Evolutionary conservation across 2,797 vertebrate species (phyloP).

Genomic region (Pantherophis alleghaniensis): DNA sequence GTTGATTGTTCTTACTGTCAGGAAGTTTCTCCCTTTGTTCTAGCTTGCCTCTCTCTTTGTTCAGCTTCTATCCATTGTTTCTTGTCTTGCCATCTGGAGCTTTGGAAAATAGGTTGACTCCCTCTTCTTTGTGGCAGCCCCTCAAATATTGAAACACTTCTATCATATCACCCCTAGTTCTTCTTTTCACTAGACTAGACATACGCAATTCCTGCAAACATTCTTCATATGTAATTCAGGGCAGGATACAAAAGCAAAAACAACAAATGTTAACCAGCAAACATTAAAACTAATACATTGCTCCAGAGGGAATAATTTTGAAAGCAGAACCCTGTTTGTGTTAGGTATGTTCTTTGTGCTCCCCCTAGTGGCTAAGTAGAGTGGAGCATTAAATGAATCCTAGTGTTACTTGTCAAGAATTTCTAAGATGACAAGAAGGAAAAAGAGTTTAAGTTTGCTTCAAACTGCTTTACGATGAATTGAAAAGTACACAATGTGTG

Average conservation of each 20-base stretch:
- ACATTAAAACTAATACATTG: not conserved
- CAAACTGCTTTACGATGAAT: not conserved
- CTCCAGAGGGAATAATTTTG: not conserved
- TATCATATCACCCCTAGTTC: too few relatives aligned
- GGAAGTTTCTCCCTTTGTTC: too few relatives aligned
- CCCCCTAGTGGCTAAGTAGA: not conserved
- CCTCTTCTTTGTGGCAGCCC: too few relatives aligned
- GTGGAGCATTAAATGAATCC: not conserved
- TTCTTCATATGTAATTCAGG: not conserved
- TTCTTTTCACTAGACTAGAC: too few relatives aligned
- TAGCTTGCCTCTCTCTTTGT: too few relatives aligned
- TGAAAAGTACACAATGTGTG: not conserved
- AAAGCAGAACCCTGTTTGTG: not conserved
- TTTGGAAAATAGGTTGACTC: too few relatives aligned
- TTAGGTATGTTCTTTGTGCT: not conserved
- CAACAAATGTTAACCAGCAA: not conserved
- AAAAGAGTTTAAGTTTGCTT: not conserved
- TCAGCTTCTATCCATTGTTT: too few relatives aligned
- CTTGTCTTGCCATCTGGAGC: too few relatives aligned
- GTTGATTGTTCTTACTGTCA: too few relatives aligned
- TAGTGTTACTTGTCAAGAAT: not conserved
- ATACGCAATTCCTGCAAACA: too few relatives aligned
- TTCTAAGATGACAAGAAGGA: not conserved
- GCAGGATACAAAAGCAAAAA: not conserved
- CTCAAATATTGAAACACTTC: too few relatives aligned